Evolutionary conservation across 2,797 vertebrate species (phyloP), one percentile per base, ranked within the genome.

Genomic region (Gymnopithys bicolor): DNA sequence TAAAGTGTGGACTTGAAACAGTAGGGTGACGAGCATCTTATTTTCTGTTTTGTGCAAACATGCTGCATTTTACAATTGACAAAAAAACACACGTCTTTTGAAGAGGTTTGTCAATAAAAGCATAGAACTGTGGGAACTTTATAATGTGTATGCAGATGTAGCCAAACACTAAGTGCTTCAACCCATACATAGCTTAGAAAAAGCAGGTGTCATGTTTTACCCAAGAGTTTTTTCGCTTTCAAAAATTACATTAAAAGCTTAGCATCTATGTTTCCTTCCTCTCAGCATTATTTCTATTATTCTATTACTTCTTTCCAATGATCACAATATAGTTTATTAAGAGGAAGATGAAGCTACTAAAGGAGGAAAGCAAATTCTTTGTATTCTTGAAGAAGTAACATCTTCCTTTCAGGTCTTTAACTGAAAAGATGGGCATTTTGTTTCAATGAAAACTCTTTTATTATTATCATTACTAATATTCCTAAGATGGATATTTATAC

Each of bases 1-100:
- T 92, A 83, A 96, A 95, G 49, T 79, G 27, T 62, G 76, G 87
- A 84, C 89, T 93, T 95, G 91, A 83, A 96, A 94, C 56, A 96
- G 80, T 87, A 83, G 94, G 80, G 51, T 84, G 84, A 97, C 83
- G 74, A 96, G 62, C 66, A 81, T 91, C 83, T 87, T 95, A 78
- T 96, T 97, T 96, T 96, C 87, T 94, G 62, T 92, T 93, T 95
- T 80, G 75, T 37, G 22, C 95, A 97, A 95, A 89, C 58, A 88
- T 85, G 64, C 86, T 88, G 73, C 74, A 81, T 96, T 96, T 97
- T 89, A 80, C 68, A 64, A 75, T 75, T 94, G 58, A 84, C 49
- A 87, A 85, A 74, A 92, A 93, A 33, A 33, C 33, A 33, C 33
- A 33, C 33, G 33, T 82, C 69, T 97, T 66, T 93, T 94, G 89